Percentiles rank a stretch among this genome's conserved stretches.
phyloP scores from a whole-genome alignment of 2,113 vertebrate genomes.

The Scatophagus argus region DNA sequence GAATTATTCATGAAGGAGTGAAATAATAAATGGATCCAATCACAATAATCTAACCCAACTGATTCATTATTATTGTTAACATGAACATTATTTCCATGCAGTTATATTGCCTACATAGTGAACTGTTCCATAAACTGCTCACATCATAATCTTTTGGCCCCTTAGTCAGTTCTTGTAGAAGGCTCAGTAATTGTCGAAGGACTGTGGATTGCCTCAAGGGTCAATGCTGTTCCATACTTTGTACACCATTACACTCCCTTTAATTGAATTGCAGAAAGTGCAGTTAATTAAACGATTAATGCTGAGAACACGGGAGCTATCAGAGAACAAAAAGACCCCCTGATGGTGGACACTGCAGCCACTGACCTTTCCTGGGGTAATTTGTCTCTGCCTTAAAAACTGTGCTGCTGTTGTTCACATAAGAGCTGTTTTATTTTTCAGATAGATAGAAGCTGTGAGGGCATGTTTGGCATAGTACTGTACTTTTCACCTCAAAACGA shows the following conservation, averaged over 20 bases:
- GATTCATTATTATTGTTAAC: slow-evolving; percentile 8
- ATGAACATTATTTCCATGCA: background rate
- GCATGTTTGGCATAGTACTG: background rate
- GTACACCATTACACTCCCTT: slow-evolving; percentile 60
- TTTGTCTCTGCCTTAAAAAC: slow-evolving; percentile 14
- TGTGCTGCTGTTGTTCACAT: slow-evolving; percentile 3
- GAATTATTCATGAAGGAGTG: slow-evolving; percentile 18
- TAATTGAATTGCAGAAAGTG: slow-evolving; percentile 71
- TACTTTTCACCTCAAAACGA: background rate
- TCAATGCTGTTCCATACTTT: slow-evolving; percentile 46
- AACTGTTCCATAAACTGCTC: slow-evolving; percentile 36
- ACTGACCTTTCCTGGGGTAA: slow-evolving; percentile 47
- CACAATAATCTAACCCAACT: slow-evolving; percentile 11
- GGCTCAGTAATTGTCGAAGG: slow-evolving; percentile 49
- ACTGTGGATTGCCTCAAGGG: slow-evolving; percentile 47
- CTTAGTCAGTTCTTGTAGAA: slow-evolving; percentile 8
- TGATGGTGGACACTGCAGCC: slow-evolving; percentile 33
- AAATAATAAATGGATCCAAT: slow-evolving; percentile 25
- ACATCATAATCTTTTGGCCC: slow-evolving; percentile 18
- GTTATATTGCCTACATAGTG: background rate
- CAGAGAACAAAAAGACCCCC: slow-evolving; percentile 45
- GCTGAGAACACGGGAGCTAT: slow-evolving; percentile 48
- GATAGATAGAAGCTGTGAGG: background rate
- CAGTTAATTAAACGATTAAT: slow-evolving; percentile 78
- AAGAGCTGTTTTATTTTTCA: background rate